Conservation (phyloP, 2,888 invertebrate species). For the Orthosia cruda region DNA sequence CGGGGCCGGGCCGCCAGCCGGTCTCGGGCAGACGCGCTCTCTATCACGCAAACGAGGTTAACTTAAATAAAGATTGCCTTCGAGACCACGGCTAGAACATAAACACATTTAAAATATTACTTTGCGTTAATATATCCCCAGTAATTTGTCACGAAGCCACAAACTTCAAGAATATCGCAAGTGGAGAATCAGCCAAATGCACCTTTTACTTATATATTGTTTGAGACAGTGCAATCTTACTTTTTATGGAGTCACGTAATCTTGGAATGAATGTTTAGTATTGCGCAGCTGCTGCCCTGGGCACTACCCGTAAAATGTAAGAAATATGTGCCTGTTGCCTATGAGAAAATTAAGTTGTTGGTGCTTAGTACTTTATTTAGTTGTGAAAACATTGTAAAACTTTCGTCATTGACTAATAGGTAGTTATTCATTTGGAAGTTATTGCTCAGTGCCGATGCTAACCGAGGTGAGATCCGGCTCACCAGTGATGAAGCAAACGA, state of each 20-base stretch:
- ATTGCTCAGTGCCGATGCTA: not conserved
- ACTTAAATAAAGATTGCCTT: constrained; percentile 23
- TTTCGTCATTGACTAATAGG: not conserved
- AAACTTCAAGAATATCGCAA: too few species aligned
- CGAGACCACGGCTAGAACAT: constrained; percentile 57
- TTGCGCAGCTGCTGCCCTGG: constrained; percentile 47
- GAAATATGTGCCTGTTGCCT: too few species aligned
- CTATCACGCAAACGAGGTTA: too few species aligned
- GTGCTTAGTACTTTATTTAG: constrained; percentile 2
- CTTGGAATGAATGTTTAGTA: constrained; percentile 52
- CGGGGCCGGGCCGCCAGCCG: not conserved
- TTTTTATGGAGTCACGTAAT: constrained; percentile 54
- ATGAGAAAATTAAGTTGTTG: too few species aligned
- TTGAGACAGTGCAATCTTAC: constrained; percentile 20
- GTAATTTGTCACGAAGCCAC: too few species aligned
- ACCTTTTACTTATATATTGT: too few species aligned
- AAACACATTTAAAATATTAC: too few species aligned
- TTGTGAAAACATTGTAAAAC: not conserved
- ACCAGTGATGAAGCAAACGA: not conserved
- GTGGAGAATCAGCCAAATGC: too few species aligned
- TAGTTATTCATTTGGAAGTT: not conserved
- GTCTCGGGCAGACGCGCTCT: constrained; percentile 7
- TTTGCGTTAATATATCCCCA: too few species aligned
- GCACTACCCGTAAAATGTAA: too few species aligned
- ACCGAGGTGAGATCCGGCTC: not conserved